phyloP scores from a whole-genome alignment of 2,888 invertebrate genomes.

The Strigamia transsilvanica region DNA sequence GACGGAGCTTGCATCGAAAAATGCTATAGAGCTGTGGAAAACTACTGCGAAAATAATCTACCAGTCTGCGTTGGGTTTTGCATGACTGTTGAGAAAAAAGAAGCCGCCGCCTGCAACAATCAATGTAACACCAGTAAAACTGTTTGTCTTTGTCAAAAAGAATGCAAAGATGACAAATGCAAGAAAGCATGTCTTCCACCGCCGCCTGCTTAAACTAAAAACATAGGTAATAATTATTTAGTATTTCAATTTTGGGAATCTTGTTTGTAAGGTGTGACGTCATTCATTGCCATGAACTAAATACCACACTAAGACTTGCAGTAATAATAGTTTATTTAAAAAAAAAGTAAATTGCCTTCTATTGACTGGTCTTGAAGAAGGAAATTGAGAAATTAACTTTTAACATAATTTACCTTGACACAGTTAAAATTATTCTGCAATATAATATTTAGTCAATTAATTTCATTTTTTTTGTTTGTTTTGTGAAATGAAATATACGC shows the following conservation, averaged over 20 bases:
- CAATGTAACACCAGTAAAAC: slow-evolving; percentile 15
- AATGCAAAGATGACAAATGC: slow-evolving; percentile 11
- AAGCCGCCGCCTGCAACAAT: background rate
- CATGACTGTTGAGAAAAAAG: slow-evolving; percentile 2
- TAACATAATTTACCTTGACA: slow-evolving; percentile 24
- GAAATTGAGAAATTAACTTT: background rate
- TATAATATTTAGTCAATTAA: background rate
- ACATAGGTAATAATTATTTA: background rate
- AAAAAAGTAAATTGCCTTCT: slow-evolving; percentile 37
- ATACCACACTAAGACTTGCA: background rate
- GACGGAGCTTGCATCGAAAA: slow-evolving; percentile 5
- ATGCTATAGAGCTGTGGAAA: background rate
- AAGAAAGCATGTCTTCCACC: slow-evolving; percentile 15
- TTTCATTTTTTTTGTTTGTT: background rate
- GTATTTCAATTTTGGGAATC: background rate
- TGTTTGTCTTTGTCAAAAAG: slow-evolving; percentile 21
- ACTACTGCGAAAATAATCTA: slow-evolving; percentile 28
- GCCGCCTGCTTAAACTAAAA: background rate
- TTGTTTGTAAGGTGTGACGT: background rate
- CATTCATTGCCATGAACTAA: slow-evolving; percentile 26
- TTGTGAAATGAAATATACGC: background rate
- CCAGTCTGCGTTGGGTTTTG: slow-evolving; percentile 20
- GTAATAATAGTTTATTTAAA: background rate
- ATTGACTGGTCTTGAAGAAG: slow-evolving; percentile 42
- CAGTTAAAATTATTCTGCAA: background rate